Percentiles rank a stretch among this genome's conserved stretches.
These are phyloP conservation scores for Porites rus DNA, from an alignment of 92 coral and sea anemone genomes.

Conservation along the genomic window DNA sequence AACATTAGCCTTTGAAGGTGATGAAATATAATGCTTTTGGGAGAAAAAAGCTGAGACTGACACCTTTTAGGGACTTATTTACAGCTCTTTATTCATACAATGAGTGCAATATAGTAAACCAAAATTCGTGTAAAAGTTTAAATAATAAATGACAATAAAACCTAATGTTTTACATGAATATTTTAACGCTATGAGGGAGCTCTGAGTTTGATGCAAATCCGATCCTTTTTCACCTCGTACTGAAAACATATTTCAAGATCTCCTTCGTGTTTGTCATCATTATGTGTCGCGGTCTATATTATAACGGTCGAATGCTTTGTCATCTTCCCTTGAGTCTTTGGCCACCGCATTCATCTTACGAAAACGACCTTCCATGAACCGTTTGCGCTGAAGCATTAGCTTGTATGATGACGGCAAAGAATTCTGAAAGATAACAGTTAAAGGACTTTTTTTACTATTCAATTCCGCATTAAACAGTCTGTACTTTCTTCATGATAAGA, in stretches of 20 bases:
- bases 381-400: not conserved
- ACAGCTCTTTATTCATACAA: not conserved
- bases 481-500: too few relatives aligned
- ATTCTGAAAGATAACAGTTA: not conserved
- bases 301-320: not conserved
- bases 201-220: not conserved
- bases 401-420: not conserved
- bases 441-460: too few relatives aligned
- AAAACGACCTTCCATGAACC: conserved; percentile 15
- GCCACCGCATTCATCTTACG: not conserved
- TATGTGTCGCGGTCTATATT: not conserved
- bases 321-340: conserved; percentile 24
- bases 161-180: not conserved
- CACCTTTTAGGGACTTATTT: not conserved
- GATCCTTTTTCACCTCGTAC: not conserved
- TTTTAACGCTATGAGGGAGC: not conserved
- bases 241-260: not conserved
- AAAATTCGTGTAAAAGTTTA: not conserved
- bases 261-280: not conserved
- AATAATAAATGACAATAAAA: not conserved
- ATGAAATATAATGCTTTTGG: not conserved
- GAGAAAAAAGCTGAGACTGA: too few relatives aligned
- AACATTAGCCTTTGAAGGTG: too few relatives aligned
- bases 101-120: not conserved
- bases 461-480: too few relatives aligned